Evolutionary conservation across 2,797 vertebrate species (phyloP).

Genomic region (Pseudochirops cupreus): DNA sequence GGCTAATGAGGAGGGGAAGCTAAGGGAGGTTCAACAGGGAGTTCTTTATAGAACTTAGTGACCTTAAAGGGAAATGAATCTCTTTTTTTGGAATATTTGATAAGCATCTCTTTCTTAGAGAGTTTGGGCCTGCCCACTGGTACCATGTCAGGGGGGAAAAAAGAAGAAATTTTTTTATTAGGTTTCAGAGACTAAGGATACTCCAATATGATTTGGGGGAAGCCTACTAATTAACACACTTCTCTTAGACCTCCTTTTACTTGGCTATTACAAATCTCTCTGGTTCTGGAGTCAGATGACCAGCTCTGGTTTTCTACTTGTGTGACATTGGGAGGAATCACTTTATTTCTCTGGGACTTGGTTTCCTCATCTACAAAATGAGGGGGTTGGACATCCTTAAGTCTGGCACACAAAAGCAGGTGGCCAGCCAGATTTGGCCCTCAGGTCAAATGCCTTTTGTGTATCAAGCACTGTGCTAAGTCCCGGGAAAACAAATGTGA

Average conservation of each 20-base stretch:
- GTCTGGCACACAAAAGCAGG: background rate
- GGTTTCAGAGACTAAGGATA: background rate
- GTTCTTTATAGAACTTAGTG: background rate
- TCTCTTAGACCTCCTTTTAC: background rate
- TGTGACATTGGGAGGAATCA: background rate
- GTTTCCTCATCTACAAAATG: background rate
- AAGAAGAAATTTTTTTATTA: background rate
- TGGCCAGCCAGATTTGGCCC: background rate
- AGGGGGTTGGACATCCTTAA: background rate
- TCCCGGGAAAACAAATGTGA: background rate
- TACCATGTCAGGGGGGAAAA: background rate
- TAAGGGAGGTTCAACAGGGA: background rate
- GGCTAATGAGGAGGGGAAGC: background rate
- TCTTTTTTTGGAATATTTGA: background rate
- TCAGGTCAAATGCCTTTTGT: background rate
- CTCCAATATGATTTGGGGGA: background rate
- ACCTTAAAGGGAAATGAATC: background rate
- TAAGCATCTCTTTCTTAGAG: background rate
- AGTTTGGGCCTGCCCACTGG: background rate
- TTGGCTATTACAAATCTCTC: background rate
- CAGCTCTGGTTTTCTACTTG: background rate
- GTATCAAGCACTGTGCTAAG: background rate
- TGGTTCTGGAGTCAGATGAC: background rate
- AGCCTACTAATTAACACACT: background rate
- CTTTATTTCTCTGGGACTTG: background rate